Evolutionary conservation across 92 coral and sea anemone genomes (phyloP).

Genomic region (Parazoanthus atlanticus): DNA sequence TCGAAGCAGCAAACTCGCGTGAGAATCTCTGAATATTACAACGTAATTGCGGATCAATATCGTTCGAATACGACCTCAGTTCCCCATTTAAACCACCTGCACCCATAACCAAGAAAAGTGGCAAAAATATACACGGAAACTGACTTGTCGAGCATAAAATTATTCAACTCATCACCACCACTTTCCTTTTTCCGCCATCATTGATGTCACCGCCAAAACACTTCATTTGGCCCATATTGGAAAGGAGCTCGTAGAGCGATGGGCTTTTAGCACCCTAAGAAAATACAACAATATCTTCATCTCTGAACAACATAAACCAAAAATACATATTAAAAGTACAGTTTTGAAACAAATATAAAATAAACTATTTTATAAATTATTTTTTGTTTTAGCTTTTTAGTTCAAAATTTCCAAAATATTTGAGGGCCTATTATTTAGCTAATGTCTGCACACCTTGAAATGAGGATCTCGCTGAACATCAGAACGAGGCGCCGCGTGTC

Average conservation of each 20-base stretch:
- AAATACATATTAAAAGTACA: not conserved
- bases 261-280: not conserved
- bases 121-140: not conserved
- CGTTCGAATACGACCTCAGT: constrained; percentile 72
- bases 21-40: constrained; percentile 62
- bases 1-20: constrained; percentile 41
- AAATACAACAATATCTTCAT: too few species aligned
- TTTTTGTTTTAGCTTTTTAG: not conserved
- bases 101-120: constrained; percentile 75
- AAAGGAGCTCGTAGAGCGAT: not conserved
- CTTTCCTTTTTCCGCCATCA: not conserved
- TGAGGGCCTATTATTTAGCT: not conserved
- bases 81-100: constrained; percentile 92
- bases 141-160: constrained; percentile 26
- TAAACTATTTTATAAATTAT: too few species aligned
- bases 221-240: not conserved
- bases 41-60: constrained; percentile 71
- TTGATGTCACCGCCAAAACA: constrained; percentile 2
- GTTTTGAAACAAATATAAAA: too few species aligned
- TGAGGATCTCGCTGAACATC: not conserved
- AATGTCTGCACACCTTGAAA: not conserved
- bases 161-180: not conserved
- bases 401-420: not conserved
- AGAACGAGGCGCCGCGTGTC: constrained; percentile 43
- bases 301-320: not conserved